Evolutionary conservation across 1,140 invertebrate species (phyloP).

Genomic region (Chironomus striatipennis): DNA sequence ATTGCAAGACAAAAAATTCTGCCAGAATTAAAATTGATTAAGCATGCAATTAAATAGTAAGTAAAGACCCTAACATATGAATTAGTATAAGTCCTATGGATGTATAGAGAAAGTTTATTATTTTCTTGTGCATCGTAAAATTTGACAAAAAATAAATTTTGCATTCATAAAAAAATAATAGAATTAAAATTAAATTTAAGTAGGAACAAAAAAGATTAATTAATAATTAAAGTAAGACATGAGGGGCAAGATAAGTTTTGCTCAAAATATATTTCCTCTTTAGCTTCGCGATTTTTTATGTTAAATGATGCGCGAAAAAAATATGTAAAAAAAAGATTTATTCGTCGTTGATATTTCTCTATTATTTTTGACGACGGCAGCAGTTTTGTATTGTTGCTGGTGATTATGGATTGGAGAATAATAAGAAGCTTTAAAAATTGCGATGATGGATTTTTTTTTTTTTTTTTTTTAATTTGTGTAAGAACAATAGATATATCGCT

Average conservation of each 20-base stretch:
- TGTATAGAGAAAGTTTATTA: neutral
- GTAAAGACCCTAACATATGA: neutral
- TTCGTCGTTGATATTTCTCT: neutral
- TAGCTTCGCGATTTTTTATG: neutral
- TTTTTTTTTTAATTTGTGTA: neutral
- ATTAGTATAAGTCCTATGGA: neutral
- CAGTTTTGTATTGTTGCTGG: neutral
- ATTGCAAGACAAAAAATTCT: constrained; percentile 43
- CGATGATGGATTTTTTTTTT: neutral
- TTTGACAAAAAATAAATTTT: neutral
- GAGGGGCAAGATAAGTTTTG: no score
- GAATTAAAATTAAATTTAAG: no score
- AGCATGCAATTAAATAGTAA: constrained; percentile 26
- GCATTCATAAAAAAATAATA: no score
- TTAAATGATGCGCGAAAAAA: neutral
- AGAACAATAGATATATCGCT: constrained; percentile 8
- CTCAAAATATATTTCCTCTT: no score
- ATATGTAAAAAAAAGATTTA: neutral
- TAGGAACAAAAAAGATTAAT: no score
- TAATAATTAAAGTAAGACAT: no score
- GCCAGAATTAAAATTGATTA: constrained; percentile 42
- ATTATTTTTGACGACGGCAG: neutral
- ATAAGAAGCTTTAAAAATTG: neutral
- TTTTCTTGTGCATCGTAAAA: neutral
- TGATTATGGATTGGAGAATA: neutral